These are phyloP conservation scores for Campaea margaritaria DNA, from an alignment of 2,888 invertebrate species.

Conservation along the genomic window DNA sequence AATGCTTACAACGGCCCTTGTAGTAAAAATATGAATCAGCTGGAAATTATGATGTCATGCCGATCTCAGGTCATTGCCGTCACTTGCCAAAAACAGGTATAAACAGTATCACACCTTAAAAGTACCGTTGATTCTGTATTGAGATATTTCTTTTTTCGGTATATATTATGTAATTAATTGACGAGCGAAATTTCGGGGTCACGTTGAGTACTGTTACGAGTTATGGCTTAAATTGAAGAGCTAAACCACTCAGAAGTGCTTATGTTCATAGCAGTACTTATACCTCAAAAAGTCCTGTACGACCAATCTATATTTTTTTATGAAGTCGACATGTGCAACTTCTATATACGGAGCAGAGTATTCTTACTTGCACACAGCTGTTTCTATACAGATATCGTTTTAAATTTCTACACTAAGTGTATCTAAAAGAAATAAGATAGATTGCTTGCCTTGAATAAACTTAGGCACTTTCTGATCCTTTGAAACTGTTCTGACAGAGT, in stretches of 20 bases:
- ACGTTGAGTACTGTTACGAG: background rate
- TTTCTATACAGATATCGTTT: background rate
- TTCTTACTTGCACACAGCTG: too few species aligned
- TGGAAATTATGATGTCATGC: constrained; percentile 40
- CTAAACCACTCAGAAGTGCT: too few species aligned
- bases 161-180: constrained; percentile 6
- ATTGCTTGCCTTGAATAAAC: too few species aligned
- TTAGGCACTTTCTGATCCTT: too few species aligned
- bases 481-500: constrained; percentile 3
- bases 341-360: too few species aligned
- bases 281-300: too few species aligned
- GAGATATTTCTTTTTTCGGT: constrained; percentile 8
- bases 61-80: constrained; percentile 43
- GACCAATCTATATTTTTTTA: too few species aligned
- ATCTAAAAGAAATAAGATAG: too few species aligned
- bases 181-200: constrained; percentile 6
- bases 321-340: too few species aligned
- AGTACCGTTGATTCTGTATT: constrained; percentile 19
- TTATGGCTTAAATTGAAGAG: too few species aligned
- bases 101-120: constrained; percentile 14
- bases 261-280: too few species aligned
- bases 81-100: constrained; percentile 41
- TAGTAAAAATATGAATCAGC: constrained; percentile 40
- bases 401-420: too few species aligned
- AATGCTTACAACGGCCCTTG: constrained; percentile 36